A percentile compares a stretch with the other conserved stretches of the same genome.
Conservation (phyloP, 2,888 invertebrate genomes). For the Drosophila peninsularis region DNA sequence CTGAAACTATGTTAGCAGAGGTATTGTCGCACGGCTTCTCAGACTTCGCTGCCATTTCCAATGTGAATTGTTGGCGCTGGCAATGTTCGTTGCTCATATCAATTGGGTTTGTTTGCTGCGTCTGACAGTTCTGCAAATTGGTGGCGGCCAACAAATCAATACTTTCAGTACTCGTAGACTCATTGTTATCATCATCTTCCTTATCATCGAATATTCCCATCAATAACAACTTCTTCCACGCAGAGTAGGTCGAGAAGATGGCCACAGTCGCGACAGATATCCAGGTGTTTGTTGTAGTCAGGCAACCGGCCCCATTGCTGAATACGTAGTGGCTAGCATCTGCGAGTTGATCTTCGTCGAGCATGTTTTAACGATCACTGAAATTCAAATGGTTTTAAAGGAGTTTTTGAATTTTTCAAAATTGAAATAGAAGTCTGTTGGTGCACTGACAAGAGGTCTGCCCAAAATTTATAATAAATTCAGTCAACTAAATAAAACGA, state of each 20-base stretch:
- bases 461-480: no score
- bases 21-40: background rate
- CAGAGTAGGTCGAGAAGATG: background rate
- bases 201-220: background rate
- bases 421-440: no score
- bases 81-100: background rate
- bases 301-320: background rate
- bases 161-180: background rate
- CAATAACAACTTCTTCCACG: background rate
- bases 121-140: no score
- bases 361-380: background rate
- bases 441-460: no score
- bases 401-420: no score
- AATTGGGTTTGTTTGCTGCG: background rate
- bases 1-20: background rate
- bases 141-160: background rate
- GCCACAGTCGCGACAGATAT: background rate
- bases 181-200: background rate
- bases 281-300: background rate
- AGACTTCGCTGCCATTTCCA: background rate
- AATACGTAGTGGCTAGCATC: background rate
- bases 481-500: no score
- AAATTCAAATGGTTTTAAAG: no score
- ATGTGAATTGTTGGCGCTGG: background rate
- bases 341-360: slow-evolving; percentile 3